Percentiles rank a stretch among this genome's conserved stretches.
These are phyloP conservation scores for Orycteropus afer DNA, from an alignment of 2,113 vertebrate species.

Conservation along the genomic window DNA sequence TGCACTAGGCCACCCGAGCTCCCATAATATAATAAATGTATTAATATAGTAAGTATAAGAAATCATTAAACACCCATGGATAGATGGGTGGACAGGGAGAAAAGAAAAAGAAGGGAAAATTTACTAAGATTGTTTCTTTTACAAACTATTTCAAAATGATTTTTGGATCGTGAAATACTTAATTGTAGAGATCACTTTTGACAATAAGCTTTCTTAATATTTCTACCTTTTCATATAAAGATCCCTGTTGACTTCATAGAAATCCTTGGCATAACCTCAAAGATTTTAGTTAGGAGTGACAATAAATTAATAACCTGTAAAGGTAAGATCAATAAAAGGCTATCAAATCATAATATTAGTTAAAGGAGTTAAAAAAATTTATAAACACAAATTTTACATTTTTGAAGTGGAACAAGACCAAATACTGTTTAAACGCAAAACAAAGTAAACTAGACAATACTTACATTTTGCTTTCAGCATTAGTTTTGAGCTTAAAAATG, in stretches of 20 bases:
- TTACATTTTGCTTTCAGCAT: not conserved
- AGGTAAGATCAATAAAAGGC: not conserved
- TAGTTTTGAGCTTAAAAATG: not conserved
- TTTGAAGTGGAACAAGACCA: not conserved
- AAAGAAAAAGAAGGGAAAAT: not conserved
- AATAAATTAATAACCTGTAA: not conserved
- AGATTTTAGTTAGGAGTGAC: not conserved
- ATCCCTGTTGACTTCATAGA: not conserved
- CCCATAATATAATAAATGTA: no score
- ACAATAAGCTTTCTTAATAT: not conserved
- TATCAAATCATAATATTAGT: not conserved
- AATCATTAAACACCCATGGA: no score
- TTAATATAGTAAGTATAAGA: not conserved
- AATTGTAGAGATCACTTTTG: not conserved
- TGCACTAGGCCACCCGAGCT: no score
- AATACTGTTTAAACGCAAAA: not conserved
- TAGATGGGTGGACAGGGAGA: no score
- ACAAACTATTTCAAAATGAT: not conserved
- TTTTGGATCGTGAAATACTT: slow-evolving; percentile 3
- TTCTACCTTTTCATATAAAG: not conserved
- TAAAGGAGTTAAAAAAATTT: not conserved
- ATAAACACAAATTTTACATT: not conserved
- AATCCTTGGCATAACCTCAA: not conserved
- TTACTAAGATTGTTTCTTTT: not conserved
- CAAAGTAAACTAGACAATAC: not conserved